Percentiles rank a stretch among this genome's conserved stretches.
Conservation (phyloP, 2,113 vertebrate genomes). For the Chaenocephalus aceratus region DNA sequence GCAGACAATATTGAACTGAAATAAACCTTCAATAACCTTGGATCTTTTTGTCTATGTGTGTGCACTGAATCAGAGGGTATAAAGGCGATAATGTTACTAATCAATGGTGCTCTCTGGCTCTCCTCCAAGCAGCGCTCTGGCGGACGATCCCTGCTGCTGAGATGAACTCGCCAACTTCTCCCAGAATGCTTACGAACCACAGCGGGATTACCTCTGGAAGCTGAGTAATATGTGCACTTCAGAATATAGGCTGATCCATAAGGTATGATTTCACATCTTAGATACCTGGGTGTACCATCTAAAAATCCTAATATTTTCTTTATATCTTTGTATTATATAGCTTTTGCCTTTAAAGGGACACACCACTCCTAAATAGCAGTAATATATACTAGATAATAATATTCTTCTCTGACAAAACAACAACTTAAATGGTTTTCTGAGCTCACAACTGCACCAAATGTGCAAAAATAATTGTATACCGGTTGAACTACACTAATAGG, state of each 20-base stretch:
- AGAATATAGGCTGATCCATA: not conserved
- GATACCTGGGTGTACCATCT: not conserved
- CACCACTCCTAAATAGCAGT: not conserved
- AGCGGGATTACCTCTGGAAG: conserved; percentile 25
- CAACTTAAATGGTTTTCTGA: not conserved
- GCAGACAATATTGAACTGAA: conserved; percentile 28
- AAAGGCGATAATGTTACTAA: conserved; percentile 64
- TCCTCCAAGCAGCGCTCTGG: conserved; percentile 32
- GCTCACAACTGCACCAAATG: not conserved
- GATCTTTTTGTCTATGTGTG: conserved; percentile 1
- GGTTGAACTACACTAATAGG: not conserved
- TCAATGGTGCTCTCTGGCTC: conserved; percentile 50
- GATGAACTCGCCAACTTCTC: conserved; percentile 5
- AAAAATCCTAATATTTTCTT: not conserved
- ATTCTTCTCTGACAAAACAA: not conserved
- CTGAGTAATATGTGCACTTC: not conserved
- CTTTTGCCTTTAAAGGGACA: not conserved
- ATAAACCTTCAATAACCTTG: conserved; percentile 49
- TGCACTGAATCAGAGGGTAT: conserved; percentile 10
- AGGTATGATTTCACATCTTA: not conserved
- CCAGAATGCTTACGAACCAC: conserved; percentile 14
- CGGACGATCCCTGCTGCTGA: conserved; percentile 29
- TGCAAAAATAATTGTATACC: not conserved
- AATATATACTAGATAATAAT: not conserved
- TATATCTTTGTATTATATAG: not conserved